Evolutionary conservation across 2,888 invertebrate species (phyloP), one percentile per base, ranked within the genome.

Genomic region (Pantelozetes paolii): DNA sequence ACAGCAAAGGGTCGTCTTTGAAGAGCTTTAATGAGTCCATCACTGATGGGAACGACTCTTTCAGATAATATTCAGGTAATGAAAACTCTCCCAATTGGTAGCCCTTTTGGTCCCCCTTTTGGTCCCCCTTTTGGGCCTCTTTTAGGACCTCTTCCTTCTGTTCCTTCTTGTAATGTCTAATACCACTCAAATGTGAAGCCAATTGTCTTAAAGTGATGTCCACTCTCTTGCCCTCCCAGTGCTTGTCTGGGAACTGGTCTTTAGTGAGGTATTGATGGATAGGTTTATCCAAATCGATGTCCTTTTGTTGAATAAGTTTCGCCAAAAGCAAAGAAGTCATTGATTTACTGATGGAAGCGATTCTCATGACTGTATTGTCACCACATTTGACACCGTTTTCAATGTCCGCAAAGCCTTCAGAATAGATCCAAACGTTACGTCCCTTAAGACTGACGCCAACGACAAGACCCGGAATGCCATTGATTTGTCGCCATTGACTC

Each of bases 321-420:
- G 84, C 86, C 62, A 85, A 82, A 36, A 84, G 81, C 81, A 85
- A 84, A n/a, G 69, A 42, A 18, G 86, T 85, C 75, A 87, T 81
- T 18, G 84, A 79, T 79, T 87, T 87, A 79, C 86, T 86, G 76
- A 87, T 86, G 78, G 86, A 86, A 50, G 86, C 87, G 73, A 87
- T 86, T 45, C 87, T 80, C 83, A 87, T 84, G 0, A 86, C 83
- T 20, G 84, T 83, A 13, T 83, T 79, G 15, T 82, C 79, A 11
- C 79, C 78, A 79, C 85, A 84, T 2, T 79, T 80, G 8, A 83
- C 80, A 57, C 81, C 76, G 76, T 85, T 86, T 80, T 87, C 87
- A 1, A 87, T 79, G 78, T 87, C 85, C 36, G 85, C 80, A 79
- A 81, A 84, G 0, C 86, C 86, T 75, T 85, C 81, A 78, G 85